These are phyloP conservation scores for Meandrina meandrites DNA, from an alignment of 92 coral and sea anemone genomes.

Conservation along the genomic window DNA sequence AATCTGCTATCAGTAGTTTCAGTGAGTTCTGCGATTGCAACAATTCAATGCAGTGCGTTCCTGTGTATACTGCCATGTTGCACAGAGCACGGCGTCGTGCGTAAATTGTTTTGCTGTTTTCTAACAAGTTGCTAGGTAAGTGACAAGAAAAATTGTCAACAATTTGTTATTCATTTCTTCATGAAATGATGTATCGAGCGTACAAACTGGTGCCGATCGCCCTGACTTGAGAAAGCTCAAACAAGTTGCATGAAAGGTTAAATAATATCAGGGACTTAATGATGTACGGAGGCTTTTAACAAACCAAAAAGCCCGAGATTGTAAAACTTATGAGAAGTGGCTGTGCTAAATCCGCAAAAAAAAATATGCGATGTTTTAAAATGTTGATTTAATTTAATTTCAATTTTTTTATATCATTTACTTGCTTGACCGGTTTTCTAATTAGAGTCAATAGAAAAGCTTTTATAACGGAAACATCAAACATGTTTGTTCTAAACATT, in stretches of 20 bases:
- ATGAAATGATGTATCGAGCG: background rate
- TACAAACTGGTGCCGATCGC: background rate
- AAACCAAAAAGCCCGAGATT: too few relatives aligned
- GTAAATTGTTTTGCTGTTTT: background rate
- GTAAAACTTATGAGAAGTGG: background rate
- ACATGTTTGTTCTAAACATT: background rate
- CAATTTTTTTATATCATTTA: too few relatives aligned
- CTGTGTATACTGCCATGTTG: background rate
- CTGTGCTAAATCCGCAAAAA: background rate
- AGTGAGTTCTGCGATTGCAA: background rate
- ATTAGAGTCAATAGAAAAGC: background rate
- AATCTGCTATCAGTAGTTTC: background rate
- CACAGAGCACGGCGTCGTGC: background rate
- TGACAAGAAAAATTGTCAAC: background rate
- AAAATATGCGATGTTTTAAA: too few relatives aligned
- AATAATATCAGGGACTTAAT: too few relatives aligned
- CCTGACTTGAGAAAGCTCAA: background rate
- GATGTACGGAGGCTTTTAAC: too few relatives aligned
- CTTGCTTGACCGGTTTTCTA: background rate
- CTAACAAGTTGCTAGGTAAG: background rate
- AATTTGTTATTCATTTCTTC: background rate
- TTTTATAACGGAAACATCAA: background rate
- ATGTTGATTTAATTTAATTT: too few relatives aligned
- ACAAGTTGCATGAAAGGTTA: background rate
- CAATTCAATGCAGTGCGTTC: background rate